Percentiles rank a stretch among this genome's conserved stretches.
Conservation (phyloP, 2,797 vertebrate genomes). For the Remorina albescens region DNA sequence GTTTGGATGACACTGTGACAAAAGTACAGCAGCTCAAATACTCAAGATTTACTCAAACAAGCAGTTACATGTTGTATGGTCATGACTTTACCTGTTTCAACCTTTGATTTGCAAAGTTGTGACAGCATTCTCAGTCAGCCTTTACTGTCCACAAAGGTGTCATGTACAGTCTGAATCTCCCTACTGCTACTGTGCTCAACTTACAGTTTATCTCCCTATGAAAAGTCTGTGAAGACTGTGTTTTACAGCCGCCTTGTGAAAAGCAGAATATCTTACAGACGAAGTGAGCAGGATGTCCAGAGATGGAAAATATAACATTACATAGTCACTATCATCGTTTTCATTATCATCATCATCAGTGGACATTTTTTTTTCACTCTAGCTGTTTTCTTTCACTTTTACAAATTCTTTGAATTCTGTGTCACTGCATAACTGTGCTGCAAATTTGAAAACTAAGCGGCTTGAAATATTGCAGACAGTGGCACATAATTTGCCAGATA, state of each 20-base stretch:
- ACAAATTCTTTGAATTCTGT: conserved; percentile 30
- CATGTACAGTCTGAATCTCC: neutral
- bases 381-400: conserved; percentile 21
- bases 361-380: neutral
- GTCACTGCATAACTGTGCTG: conserved; percentile 23
- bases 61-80: conserved; percentile 18
- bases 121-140: neutral
- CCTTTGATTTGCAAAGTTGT: conserved; percentile 13
- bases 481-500: neutral
- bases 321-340: conserved; percentile 38
- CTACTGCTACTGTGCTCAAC: neutral
- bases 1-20: neutral
- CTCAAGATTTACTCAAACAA: conserved; percentile 17
- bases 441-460: conserved; percentile 20
- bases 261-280: conserved; percentile 24
- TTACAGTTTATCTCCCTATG: too few species aligned
- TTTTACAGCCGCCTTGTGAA: conserved; percentile 35
- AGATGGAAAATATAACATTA: conserved; percentile 44
- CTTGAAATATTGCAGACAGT: conserved; percentile 9
- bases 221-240: neutral
- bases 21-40: neutral
- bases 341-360: conserved; percentile 35
- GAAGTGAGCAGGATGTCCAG: conserved; percentile 14
- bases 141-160: neutral
- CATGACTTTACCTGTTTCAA: neutral